Percentiles rank a stretch among this genome's conserved stretches.
Evolutionary conservation across 2,113 vertebrate genomes (phyloP).

Genomic region (Pitta sordida): DNA sequence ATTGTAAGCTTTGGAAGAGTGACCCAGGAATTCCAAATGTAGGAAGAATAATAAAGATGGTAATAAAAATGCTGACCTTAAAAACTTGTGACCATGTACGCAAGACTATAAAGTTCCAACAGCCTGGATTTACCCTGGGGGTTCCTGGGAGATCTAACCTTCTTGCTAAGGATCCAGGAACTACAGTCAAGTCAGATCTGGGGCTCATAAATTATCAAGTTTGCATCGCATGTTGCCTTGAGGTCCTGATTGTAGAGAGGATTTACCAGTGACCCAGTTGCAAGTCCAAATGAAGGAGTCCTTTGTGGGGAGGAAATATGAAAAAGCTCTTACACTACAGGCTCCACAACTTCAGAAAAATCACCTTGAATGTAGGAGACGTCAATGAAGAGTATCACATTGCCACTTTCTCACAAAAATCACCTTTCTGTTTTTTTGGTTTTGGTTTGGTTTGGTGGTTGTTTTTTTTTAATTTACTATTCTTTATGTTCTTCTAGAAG

Average conservation of each 20-base stretch:
- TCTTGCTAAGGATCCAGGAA: background rate
- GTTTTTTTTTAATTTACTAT: background rate
- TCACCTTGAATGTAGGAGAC: background rate
- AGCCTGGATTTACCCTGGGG: background rate
- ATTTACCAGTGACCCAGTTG: background rate
- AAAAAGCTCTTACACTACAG: background rate
- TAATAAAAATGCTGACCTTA: background rate
- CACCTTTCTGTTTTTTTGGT: background rate
- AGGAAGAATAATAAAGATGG: background rate
- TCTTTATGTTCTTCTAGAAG: background rate
- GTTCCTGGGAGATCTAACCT: background rate
- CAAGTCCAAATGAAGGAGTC: background rate
- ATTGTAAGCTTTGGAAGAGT: background rate
- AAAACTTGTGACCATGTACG: background rate
- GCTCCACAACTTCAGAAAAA: background rate
- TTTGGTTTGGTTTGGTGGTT: no score
- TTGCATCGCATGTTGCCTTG: background rate
- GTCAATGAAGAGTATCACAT: background rate
- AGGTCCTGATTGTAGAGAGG: background rate
- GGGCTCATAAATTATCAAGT: background rate
- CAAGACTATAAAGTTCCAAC: background rate
- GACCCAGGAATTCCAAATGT: background rate
- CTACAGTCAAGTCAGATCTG: background rate
- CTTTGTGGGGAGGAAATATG: background rate
- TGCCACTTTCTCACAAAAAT: background rate